phyloP scores from a whole-genome alignment of 2,797 vertebrate species.

The Sebastes itinus region DNA sequence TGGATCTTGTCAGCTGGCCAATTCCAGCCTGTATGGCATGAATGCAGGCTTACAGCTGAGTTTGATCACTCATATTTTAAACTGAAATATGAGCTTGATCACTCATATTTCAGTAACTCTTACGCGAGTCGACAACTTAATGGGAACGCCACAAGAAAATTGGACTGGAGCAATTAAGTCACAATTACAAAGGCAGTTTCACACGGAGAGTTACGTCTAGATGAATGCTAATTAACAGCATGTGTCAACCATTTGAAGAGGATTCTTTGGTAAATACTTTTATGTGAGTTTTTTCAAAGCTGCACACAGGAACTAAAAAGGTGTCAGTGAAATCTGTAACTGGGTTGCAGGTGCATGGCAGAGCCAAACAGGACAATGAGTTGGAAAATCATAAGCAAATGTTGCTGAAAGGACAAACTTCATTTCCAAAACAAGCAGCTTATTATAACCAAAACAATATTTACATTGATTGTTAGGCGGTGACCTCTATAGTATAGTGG shows the following conservation, averaged over 20 bases:
- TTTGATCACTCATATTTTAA: not conserved
- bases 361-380: not conserved
- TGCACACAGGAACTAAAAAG: not conserved
- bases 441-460: too few species aligned
- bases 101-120: too few species aligned
- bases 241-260: not conserved
- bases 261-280: not conserved
- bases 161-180: too few species aligned
- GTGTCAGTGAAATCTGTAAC: not conserved
- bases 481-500: too few species aligned
- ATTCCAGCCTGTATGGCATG: too few species aligned
- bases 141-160: too few species aligned
- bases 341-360: not conserved
- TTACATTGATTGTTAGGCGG: too few species aligned
- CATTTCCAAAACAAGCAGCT: too few species aligned
- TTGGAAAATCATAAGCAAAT: not conserved
- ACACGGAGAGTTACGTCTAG: too few species aligned
- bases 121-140: too few species aligned
- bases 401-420: not conserved
- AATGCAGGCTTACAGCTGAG: not conserved
- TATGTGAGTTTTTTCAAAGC: slow-evolving; percentile 15
- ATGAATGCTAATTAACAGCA: not conserved
- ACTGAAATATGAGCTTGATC: too few species aligned
- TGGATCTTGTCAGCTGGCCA: not conserved
- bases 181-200: too few species aligned